Percentiles rank a stretch among this genome's conserved stretches.
Conservation (phyloP, 2,113 vertebrate species). For the Motacilla alba region DNA sequence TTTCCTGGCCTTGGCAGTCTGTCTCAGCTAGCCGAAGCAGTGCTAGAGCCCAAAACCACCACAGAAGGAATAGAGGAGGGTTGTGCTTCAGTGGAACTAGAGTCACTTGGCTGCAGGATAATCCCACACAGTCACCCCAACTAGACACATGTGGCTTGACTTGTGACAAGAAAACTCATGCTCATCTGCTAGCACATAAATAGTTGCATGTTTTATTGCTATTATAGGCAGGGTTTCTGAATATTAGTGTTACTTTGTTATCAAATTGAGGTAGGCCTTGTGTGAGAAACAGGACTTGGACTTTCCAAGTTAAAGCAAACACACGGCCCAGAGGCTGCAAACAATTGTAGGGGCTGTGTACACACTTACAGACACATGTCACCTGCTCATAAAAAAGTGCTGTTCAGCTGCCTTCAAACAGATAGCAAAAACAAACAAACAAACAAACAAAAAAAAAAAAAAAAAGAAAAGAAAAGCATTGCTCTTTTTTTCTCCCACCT, state of each 20-base stretch:
- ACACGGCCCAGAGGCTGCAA: not conserved
- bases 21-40: not conserved
- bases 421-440: not conserved
- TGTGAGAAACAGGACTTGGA: not conserved
- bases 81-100: not conserved
- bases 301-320: not conserved
- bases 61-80: not conserved
- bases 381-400: not conserved
- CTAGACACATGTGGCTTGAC: not conserved
- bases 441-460: not conserved
- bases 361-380: fast-evolving
- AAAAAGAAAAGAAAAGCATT: not conserved
- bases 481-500: not conserved
- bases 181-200: not conserved
- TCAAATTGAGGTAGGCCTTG: not conserved
- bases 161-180: not conserved
- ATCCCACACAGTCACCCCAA: not conserved
- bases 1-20: not conserved
- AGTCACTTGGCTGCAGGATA: not conserved
- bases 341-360: not conserved
- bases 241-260: not conserved
- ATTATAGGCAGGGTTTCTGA: not conserved
- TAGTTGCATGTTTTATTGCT: not conserved
- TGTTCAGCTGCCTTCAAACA: not conserved
- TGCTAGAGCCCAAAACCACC: not conserved